A percentile compares a stretch with the other conserved stretches of the same genome.
Evolutionary conservation across 1,140 invertebrate genomes (phyloP).

Genomic region (Apis cerana): DNA sequence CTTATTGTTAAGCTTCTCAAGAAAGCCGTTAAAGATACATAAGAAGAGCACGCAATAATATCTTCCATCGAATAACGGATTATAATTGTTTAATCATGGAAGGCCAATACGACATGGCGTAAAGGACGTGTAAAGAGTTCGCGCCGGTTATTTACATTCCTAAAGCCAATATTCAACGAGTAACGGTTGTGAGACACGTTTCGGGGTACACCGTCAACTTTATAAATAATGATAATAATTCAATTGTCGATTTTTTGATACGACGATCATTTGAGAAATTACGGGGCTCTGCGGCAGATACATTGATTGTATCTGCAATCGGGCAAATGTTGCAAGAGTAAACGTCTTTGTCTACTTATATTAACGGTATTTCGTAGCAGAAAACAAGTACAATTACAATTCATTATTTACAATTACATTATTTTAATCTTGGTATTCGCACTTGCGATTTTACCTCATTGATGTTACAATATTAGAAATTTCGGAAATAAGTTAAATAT

Average conservation of each 20-base stretch:
- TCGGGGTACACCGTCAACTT: conserved; percentile 21
- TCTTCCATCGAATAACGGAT: conserved; percentile 25
- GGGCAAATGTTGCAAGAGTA: conserved; percentile 31
- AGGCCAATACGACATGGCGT: conserved; percentile 16
- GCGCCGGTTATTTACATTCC: conserved; percentile 42
- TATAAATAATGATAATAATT: conserved; percentile 59
- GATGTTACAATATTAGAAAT: not conserved
- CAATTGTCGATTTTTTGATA: conserved; percentile 52
- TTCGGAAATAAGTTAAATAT: not conserved
- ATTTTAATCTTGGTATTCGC: conserved; percentile 53
- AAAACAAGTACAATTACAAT: conserved; percentile 62
- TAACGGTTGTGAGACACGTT: conserved; percentile 39
- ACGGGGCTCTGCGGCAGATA: conserved; percentile 24
- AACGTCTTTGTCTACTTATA: conserved; percentile 56
- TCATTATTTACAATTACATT: too few relatives aligned
- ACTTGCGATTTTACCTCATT: conserved; percentile 56
- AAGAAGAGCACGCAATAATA: conserved; percentile 26
- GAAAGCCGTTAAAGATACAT: not conserved
- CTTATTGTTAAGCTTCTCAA: not conserved
- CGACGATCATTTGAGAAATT: conserved; percentile 52
- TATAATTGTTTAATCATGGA: conserved; percentile 32
- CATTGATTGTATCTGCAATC: conserved; percentile 35
- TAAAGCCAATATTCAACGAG: conserved; percentile 1
- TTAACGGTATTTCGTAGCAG: conserved; percentile 59
- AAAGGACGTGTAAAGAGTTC: conserved; percentile 19